Evolutionary conservation across 2,113 vertebrate species (phyloP).

Genomic region (Phyllostomus hastatus): DNA sequence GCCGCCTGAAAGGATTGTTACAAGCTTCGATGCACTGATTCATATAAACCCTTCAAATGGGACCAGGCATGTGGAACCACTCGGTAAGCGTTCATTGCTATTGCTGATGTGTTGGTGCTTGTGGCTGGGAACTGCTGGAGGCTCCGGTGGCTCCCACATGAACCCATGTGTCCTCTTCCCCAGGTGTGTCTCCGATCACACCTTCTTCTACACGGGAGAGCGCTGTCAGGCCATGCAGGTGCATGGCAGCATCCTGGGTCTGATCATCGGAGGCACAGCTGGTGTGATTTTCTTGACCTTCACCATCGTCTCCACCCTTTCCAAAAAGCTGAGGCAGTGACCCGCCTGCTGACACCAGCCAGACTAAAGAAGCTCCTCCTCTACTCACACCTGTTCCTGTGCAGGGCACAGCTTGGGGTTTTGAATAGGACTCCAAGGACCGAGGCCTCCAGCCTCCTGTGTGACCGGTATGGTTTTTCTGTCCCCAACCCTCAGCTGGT

Average conservation of each 20-base stretch:
- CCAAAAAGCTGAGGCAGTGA: slow-evolving; percentile 42
- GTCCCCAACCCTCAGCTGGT: accelerated
- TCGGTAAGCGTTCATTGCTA: accelerated
- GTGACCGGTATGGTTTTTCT: not conserved
- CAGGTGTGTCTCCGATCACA: slow-evolving; percentile 79
- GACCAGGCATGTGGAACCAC: accelerated
- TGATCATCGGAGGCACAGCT: slow-evolving; percentile 71
- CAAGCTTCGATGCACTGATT: not conserved
- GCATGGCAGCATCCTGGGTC: slow-evolving; percentile 73
- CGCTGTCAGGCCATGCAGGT: slow-evolving; percentile 80
- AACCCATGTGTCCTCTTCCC: slow-evolving; percentile 11
- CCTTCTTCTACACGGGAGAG: slow-evolving; percentile 80
- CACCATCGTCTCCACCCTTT: slow-evolving; percentile 54
- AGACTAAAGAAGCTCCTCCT: accelerated
- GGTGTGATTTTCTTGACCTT: slow-evolving; percentile 74
- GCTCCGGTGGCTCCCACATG: not conserved
- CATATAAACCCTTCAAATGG: not conserved
- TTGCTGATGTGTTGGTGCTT: accelerated
- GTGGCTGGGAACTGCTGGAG: not conserved
- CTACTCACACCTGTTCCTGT: not conserved
- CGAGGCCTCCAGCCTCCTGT: no score
- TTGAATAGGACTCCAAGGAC: not conserved
- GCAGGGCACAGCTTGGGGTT: not conserved
- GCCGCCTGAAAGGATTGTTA: no score
- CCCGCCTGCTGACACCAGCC: accelerated